These are phyloP conservation scores for Antechinus flavipes DNA, from an alignment of 2,113 vertebrate species.

Conservation along the genomic window DNA sequence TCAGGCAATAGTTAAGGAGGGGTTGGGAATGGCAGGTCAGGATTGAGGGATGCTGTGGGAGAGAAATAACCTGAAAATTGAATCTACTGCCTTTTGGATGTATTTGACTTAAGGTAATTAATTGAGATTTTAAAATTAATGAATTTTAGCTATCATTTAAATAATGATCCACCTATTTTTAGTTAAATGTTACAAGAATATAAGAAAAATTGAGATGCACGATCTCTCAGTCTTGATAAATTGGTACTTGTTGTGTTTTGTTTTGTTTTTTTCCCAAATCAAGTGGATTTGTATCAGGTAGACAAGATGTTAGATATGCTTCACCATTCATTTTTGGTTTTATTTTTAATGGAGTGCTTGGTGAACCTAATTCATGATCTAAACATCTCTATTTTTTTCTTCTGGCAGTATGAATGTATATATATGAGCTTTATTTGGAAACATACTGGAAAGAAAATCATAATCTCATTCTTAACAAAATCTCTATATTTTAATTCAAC, in stretches of 20 bases:
- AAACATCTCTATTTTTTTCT: not conserved
- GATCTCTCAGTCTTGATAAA: not conserved
- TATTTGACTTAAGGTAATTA: not conserved
- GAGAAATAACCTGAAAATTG: not conserved
- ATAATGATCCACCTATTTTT: not conserved
- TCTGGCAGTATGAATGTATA: not conserved
- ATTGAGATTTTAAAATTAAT: not conserved
- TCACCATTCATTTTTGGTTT: not conserved
- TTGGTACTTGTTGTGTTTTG: not conserved
- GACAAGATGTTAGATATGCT: not conserved
- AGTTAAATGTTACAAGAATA: not conserved
- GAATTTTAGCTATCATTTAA: not conserved
- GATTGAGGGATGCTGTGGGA: not conserved
- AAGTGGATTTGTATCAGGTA: not conserved
- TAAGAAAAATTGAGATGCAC: not conserved
- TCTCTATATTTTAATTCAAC: not conserved
- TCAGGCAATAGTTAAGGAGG: not conserved
- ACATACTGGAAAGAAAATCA: not conserved
- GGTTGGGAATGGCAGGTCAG: not conserved
- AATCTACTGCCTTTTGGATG: not conserved
- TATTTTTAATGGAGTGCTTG: not conserved
- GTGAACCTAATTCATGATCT: not conserved
- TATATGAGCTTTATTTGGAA: not conserved
- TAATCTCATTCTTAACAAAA: not conserved
- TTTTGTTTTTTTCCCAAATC: not conserved